Evolutionary conservation across 1,140 invertebrate genomes (phyloP).

Genomic region (Drosophila nasuta): DNA sequence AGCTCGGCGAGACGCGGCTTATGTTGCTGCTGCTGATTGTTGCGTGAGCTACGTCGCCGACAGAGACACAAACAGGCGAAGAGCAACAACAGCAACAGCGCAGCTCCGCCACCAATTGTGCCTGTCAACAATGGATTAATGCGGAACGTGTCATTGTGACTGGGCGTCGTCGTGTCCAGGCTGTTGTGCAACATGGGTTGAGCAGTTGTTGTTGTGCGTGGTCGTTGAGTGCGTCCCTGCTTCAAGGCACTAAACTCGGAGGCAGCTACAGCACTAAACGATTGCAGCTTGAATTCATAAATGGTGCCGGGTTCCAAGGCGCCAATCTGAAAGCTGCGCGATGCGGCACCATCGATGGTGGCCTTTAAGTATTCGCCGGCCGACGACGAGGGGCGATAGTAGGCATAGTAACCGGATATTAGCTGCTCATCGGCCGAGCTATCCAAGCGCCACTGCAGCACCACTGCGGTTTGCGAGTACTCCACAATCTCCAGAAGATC

Average conservation of each 20-base stretch:
- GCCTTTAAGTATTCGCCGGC: conserved; percentile 94
- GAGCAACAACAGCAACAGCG: conserved; percentile 64
- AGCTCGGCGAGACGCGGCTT: conserved; percentile 76
- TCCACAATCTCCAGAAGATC: conserved; percentile 90
- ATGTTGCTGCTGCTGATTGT: conserved; percentile 67
- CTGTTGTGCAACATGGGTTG: conserved; percentile 30
- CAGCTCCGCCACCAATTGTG: conserved; percentile 65
- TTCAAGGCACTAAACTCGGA: conserved; percentile 94
- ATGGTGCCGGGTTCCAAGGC: conserved; percentile 92
- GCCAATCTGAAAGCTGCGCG: conserved; percentile 89
- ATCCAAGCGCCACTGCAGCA: conserved; percentile 88
- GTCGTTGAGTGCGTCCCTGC: conserved; percentile 88
- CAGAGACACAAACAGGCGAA: conserved; percentile 84
- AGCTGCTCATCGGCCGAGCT: conserved; percentile 53
- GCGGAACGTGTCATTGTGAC: conserved; percentile 68
- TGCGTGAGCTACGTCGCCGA: conserved; percentile 62
- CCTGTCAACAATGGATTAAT: conserved; percentile 63
- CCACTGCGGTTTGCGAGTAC: conserved; percentile 89
- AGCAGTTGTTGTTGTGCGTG: conserved; percentile 55
- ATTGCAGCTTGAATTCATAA: conserved; percentile 96
- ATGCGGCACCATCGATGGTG: conserved; percentile 89
- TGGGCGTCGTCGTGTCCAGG: conserved; percentile 64
- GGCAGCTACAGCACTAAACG: conserved; percentile 93
- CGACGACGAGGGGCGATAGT: conserved; percentile 92
- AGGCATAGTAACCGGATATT: conserved; percentile 92